A percentile compares a stretch with the other conserved stretches of the same genome.
phyloP scores from a whole-genome alignment of 2,888 invertebrate species.

The Lordiphosa fenestrarum region DNA sequence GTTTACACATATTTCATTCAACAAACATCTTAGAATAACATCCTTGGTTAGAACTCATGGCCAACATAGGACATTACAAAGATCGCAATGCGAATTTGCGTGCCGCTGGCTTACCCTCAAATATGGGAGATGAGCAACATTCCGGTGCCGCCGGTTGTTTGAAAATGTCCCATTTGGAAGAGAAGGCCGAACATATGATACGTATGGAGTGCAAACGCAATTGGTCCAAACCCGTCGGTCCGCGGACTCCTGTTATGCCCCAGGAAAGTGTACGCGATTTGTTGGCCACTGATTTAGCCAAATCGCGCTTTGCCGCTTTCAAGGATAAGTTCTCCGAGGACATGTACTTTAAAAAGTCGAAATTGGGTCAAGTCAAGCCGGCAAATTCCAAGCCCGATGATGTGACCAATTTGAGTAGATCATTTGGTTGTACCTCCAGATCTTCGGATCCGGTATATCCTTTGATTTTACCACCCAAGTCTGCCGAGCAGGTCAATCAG shows the following conservation, averaged over 20 bases:
- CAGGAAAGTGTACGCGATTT: conserved; percentile 53
- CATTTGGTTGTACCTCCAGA: conserved; percentile 53
- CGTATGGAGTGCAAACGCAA: conserved; percentile 37
- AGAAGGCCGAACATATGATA: conserved; percentile 65
- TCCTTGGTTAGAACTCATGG: conserved; percentile 28
- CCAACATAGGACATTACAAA: conserved; percentile 48
- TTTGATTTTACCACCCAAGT: conserved; percentile 61
- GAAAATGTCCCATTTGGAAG: conserved; percentile 45
- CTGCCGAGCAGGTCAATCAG: conserved; percentile 55
- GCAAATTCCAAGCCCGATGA: conserved; percentile 64
- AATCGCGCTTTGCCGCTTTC: conserved; percentile 72
- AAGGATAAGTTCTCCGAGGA: conserved; percentile 76
- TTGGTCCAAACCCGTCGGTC: not conserved
- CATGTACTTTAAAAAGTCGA: conserved; percentile 66
- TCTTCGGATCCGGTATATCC: conserved; percentile 43
- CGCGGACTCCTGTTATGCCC: conserved; percentile 40
- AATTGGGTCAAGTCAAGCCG: conserved; percentile 55
- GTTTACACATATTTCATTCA: no score
- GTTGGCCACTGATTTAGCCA: conserved; percentile 62
- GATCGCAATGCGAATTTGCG: conserved; percentile 58
- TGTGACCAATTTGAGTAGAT: conserved; percentile 63
- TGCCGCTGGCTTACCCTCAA: conserved; percentile 54
- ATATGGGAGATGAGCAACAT: conserved; percentile 2
- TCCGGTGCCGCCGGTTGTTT: conserved; percentile 26
- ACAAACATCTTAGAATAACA: no score